A percentile compares a stretch with the other conserved stretches of the same genome.
phyloP scores from a whole-genome alignment of 2,888 invertebrate genomes.

The Coleophora flavipennella region DNA sequence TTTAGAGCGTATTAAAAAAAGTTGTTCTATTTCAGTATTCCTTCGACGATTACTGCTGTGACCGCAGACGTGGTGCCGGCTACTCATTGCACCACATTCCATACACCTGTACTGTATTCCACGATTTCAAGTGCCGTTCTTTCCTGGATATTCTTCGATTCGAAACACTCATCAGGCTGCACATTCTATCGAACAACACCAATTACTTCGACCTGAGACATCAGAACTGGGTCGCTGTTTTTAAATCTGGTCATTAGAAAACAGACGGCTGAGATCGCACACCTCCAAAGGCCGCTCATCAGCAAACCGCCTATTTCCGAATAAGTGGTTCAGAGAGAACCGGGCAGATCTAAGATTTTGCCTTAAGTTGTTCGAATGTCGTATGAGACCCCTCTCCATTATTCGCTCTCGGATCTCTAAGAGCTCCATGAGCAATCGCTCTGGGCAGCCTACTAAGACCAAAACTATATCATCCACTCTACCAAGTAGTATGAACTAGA shows the following conservation, averaged over 20 bases:
- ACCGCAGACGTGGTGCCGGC: background rate
- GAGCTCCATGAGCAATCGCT: no score
- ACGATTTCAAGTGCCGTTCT: no score
- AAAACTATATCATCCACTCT: no score
- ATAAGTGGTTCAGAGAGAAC: no score
- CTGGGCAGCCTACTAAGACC: no score
- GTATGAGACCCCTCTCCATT: background rate
- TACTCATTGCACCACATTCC: background rate
- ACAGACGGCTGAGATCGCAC: no score
- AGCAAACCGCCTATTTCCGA: no score
- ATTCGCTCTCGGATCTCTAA: background rate
- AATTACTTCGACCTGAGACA: background rate
- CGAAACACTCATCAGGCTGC: background rate
- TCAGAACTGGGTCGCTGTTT: background rate
- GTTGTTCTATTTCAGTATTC: background rate
- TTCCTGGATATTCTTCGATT: no score
- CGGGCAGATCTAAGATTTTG: no score
- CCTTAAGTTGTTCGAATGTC: no score
- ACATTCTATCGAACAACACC: background rate
- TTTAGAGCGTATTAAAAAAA: no score
- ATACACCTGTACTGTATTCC: background rate
- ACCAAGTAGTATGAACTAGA: background rate
- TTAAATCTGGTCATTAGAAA: background rate
- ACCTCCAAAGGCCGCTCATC: no score
- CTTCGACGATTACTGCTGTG: background rate